These are phyloP conservation scores for Zoanthus solanderi DNA, from an alignment of 92 coral and sea anemone genomes.

Conservation along the genomic window DNA sequence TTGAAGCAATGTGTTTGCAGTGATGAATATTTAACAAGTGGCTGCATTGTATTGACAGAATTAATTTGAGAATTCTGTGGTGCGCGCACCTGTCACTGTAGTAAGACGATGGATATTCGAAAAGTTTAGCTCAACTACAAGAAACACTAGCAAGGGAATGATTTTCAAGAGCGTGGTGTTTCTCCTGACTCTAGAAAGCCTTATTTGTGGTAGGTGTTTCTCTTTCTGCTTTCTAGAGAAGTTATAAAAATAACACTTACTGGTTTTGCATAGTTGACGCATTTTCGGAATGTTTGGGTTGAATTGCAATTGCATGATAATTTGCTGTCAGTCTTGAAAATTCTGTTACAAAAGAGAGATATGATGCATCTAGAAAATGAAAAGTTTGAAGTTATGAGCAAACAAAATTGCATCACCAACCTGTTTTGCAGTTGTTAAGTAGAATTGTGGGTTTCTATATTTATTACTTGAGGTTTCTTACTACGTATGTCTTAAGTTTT, in stretches of 20 bases:
- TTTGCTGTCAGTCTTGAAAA: background rate
- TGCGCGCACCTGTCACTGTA: conserved; percentile 15
- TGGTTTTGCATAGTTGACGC: background rate
- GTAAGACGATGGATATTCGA: background rate
- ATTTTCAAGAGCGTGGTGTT: background rate
- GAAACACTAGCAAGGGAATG: conserved; percentile 11
- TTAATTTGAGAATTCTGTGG: conserved; percentile 29
- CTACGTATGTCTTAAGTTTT: background rate
- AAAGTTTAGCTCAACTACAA: conserved; percentile 1
- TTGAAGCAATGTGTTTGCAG: conserved; percentile 17
- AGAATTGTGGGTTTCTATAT: background rate
- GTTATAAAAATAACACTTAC: background rate
- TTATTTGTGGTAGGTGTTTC: conserved; percentile 1
- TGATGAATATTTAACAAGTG: conserved; percentile 18
- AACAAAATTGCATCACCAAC: background rate
- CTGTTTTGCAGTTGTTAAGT: background rate
- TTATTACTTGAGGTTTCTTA: background rate
- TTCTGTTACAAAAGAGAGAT: background rate
- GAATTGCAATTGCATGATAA: conserved; percentile 4
- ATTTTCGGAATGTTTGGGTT: conserved; percentile 28
- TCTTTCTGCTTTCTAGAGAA: background rate
- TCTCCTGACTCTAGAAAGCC: conserved; percentile 1
- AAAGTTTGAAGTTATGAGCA: background rate
- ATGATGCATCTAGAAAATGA: background rate
- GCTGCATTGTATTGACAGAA: conserved; percentile 36